Base-by-base conservation (phyloP, 2,113 vertebrate species). In the Oncorhynchus nerka region DNA sequence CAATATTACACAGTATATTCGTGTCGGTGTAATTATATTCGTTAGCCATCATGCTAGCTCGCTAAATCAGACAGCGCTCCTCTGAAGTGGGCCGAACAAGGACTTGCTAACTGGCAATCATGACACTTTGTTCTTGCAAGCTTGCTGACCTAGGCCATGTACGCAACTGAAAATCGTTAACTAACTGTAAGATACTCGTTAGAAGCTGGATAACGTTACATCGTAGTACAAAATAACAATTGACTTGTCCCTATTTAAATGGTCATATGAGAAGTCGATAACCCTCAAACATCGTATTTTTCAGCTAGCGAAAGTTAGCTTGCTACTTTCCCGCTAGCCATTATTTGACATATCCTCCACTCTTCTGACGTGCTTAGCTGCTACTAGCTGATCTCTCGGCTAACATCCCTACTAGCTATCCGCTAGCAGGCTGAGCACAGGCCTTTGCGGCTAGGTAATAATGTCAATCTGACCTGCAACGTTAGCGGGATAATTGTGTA, bases 51-150 rank as follows among this genome's bases (percentile, higher is more conserved):
- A 76, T 67, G 76, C 70, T 85, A 84, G 77, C 80, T 75, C 61
- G 78, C 73, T 34, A 45, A n/a, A 39, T 57, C 39, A 68, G 12
- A 74, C 61, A 45, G 57, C 71, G 65, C 49, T 71, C 48, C 28
- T 19, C 64, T 55, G 51, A 64, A 72, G 48, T 73, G 55, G 71
- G 77, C 66, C 74, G 76, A 73, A 68, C 48, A 78, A 59, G 81
- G 77, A 61, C 80, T 88, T 79, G 69, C 45, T 71, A 51, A 8
- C 22, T 49, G 13, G 69, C 39, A 49, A 24, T 51, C 89, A 70
- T 92, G 86, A 90, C 90, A 92, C 91, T 90, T 90, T 92, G 89
- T 91, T 90, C 90, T 86, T 81, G 85, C 86, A 62, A 86, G 86
- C 84, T 89, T 80, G 28, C 70, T 75, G 80, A 79, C 49, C 70